Percentiles rank a stretch among this genome's conserved stretches.
Evolutionary conservation across 2,888 invertebrate species (phyloP).

Genomic region (Entomobrya proxima): DNA sequence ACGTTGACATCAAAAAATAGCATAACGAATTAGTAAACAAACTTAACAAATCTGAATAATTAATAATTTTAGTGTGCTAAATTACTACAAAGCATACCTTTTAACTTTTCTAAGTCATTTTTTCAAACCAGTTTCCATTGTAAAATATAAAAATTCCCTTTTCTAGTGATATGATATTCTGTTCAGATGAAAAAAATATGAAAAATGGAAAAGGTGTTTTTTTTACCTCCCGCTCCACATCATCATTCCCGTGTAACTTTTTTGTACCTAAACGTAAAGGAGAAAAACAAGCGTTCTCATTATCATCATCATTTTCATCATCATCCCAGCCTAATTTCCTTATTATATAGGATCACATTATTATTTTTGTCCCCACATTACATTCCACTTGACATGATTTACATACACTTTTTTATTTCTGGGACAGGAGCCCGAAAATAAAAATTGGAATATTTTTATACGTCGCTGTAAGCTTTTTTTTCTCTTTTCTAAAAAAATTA

Average conservation of each 20-base stretch:
- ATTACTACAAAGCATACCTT: too few relatives aligned
- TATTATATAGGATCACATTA: not conserved
- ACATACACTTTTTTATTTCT: slow-evolving; percentile 40
- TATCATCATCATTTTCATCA: slow-evolving; percentile 34
- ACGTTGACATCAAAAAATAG: too few relatives aligned
- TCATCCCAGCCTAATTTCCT: not conserved
- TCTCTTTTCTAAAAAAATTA: not conserved
- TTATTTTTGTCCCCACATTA: not conserved
- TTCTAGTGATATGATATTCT: too few relatives aligned
- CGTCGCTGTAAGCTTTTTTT: slow-evolving; percentile 14
- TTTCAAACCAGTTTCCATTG: too few relatives aligned
- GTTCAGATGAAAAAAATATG: too few relatives aligned
- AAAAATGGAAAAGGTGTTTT: not conserved
- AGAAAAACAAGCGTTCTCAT: slow-evolving; percentile 28
- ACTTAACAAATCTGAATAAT: too few relatives aligned
- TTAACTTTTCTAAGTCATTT: too few relatives aligned
- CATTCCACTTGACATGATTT: slow-evolving; percentile 51
- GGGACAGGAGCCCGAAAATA: not conserved
- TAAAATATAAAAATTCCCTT: too few relatives aligned
- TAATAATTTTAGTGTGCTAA: too few relatives aligned
- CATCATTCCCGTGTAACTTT: not conserved
- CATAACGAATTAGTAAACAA: too few relatives aligned
- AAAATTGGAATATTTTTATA: slow-evolving; percentile 9
- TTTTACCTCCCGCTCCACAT: not conserved
- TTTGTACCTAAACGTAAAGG: not conserved